phyloP scores from a whole-genome alignment of 2,113 vertebrate species.

The Tragelaphus strepsiceros region DNA sequence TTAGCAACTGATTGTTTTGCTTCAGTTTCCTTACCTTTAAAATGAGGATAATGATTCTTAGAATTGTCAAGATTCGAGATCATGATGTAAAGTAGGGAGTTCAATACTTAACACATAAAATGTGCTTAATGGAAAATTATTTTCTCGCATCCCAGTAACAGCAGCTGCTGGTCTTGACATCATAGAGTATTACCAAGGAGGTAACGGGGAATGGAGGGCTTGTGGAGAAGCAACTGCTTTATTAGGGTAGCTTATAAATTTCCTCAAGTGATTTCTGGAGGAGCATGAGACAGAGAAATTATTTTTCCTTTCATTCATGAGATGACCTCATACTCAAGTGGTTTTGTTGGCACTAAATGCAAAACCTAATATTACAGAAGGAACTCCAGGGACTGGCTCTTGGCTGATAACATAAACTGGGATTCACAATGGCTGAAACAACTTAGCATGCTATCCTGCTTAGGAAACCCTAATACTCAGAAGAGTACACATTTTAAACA shows the following conservation, averaged over 20 bases:
- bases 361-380: constrained; percentile 12
- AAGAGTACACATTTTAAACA: background rate
- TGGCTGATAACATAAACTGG: constrained; percentile 16
- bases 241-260: background rate
- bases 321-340: constrained; percentile 56
- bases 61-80: background rate
- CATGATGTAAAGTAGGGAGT: background rate
- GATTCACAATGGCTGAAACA: background rate
- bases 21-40: background rate
- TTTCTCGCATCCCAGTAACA: background rate
- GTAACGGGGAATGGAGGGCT: background rate
- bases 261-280: constrained; percentile 19
- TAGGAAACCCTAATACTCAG: background rate
- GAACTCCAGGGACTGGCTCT: constrained; percentile 34
- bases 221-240: background rate
- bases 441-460: background rate
- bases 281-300: constrained; percentile 8
- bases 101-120: background rate
- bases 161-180: background rate
- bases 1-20: background rate
- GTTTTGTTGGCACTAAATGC: constrained; percentile 37
- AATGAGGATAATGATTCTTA: background rate
- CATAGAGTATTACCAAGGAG: background rate
- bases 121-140: background rate
- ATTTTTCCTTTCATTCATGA: constrained; percentile 63